Base-by-base conservation (phyloP, 2,888 invertebrate genomes). In the Sarcophaga variegata region DNA sequence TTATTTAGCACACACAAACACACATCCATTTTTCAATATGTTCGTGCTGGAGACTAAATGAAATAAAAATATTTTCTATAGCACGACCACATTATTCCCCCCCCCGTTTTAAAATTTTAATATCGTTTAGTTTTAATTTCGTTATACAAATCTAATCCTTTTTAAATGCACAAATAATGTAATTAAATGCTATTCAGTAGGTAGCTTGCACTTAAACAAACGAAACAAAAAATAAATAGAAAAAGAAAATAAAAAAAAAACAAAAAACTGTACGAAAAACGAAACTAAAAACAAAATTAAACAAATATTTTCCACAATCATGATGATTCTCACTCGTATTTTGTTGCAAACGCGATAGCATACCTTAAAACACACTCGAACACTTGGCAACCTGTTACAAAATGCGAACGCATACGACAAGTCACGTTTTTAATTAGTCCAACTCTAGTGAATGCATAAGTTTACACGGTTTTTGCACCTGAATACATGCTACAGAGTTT, bases 361-460 rank as follows among this genome's bases (percentile, higher is more conserved):
- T 69, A 47, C 49, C 49, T 17, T 6, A 59, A 49, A 63, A 12
- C 17, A 54, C 49, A 79, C 63, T 37, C 45, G 59, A 37, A 69
- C 12, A 20, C 27, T 45, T 67, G 54, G 71, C 71, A 67, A 72
- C 76, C 49, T 66, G 72, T 66, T 72, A 62, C 72, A 67, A 75
- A 25, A 59, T 49, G 20, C 69, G 5, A 54, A 75, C 69, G 47
- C 74, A 78, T 72, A 79, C 82, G 86, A 83, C 86, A 82, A 82
- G 86, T 82, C 86, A 86, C 86, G 82, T 86, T 82, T 86, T 86
- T 86, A 86, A 86, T 86, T 86, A 86, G 86, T 67, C 74, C 71
- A 11, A 70, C 60, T 37, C 37, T 66, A 59, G 63, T 67, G 60
- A 82, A 75, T 86, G 76, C 76, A 83, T 71, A 72, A 75, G 67